Base-by-base conservation (phyloP, 2,888 invertebrate species). In the Callimorpha dominula region DNA sequence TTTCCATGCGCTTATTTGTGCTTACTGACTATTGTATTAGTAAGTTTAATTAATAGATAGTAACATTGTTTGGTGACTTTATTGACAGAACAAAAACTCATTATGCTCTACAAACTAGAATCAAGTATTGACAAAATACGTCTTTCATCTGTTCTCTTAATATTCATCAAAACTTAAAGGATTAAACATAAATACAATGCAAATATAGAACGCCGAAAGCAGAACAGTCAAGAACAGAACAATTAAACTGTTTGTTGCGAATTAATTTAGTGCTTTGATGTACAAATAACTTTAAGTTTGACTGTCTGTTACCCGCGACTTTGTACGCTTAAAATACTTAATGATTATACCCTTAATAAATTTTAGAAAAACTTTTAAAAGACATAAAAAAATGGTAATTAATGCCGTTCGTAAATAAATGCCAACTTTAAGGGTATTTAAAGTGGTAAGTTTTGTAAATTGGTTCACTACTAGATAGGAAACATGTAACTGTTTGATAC, bases 231-330 rank as follows among this genome's bases (percentile, higher is more conserved):
- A 69, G 31, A 68, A 69, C 64, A 72, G 71, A 75, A 76, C 65
- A 73, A 70, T 68, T 54, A 46, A 60, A 71, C 63, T 57, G 63
- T 67, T 78, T 72, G 69, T 54, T 42, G 70, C 62, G 68, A 71
- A 76, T 78, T 72, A 73, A 73, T 74, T 74, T 66, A 63, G 20
- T 68, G 46, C 49, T 46, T 76, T 73, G 57, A 52, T 52, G 76
- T 31, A 71, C 72, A 72, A 79, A 77, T 60, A 60, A 64, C 20
- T 67, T 70, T 64, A 60, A 65, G 54, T 31, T 31, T 31, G 31
- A 31, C 31, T 31, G 31, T 31, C 31, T 31, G 31, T 31, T 31
- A 31, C 31, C 31, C 1, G 31, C 31, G 31, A 31, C 31, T n/a
- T n/a, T n/a, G n/a, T n/a, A n/a, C n/a, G n/a, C n/a, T 31, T 31